phyloP scores from a whole-genome alignment of 2,113 vertebrate species.

The Dipodomys spectabilis region DNA sequence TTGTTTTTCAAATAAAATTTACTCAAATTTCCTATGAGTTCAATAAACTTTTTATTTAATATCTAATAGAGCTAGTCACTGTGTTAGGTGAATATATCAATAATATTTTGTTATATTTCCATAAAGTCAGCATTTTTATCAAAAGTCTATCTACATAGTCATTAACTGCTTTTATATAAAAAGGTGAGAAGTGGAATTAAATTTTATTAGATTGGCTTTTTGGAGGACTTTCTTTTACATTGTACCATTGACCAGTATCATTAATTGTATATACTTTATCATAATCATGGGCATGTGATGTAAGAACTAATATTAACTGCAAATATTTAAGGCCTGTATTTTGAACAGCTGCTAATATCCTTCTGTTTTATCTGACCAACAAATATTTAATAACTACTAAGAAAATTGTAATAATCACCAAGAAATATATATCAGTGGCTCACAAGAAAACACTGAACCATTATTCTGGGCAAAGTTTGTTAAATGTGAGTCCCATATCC shows the following conservation, averaged over 20 bases:
- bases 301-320: not conserved
- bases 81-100: not conserved
- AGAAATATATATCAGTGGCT: not conserved
- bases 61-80: not conserved
- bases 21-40: not conserved
- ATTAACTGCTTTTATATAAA: constrained; percentile 21
- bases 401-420: not conserved
- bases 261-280: not conserved
- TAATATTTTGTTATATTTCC: not conserved
- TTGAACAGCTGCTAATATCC: not conserved
- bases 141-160: not conserved
- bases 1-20: not conserved
- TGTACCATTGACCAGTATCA: not conserved
- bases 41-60: not conserved
- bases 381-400: not conserved
- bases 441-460: not conserved
- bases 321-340: not conserved
- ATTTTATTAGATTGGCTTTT: not conserved
- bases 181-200: not conserved
- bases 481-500: not conserved
- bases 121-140: not conserved
- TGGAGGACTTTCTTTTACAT: not conserved
- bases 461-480: not conserved
- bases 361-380: not conserved
- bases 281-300: not conserved